Conservation (phyloP, 2,888 invertebrate genomes). For the Drosophila demipolita region DNA sequence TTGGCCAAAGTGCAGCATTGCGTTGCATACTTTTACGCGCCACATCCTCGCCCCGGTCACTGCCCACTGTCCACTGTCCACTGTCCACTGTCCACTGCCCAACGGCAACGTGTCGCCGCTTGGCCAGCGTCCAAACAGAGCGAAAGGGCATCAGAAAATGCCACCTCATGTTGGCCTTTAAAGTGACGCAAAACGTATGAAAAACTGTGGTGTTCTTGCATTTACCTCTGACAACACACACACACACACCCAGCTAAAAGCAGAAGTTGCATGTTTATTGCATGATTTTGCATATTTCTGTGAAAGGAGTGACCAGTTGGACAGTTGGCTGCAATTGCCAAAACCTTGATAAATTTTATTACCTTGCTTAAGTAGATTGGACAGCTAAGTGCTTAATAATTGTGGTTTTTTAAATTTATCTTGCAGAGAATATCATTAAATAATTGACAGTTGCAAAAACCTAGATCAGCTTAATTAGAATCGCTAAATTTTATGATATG, state of each 20-base stretch:
- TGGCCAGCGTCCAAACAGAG: constrained; percentile 62
- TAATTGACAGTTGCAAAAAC: background rate
- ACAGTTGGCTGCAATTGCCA: constrained; percentile 22
- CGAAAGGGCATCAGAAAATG: constrained; percentile 40
- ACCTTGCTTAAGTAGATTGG: constrained; percentile 5
- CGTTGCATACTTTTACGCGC: constrained; percentile 58
- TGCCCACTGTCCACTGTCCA: background rate
- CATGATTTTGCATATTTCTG: constrained; percentile 58
- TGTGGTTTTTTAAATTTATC: background rate
- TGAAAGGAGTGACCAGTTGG: constrained; percentile 36
- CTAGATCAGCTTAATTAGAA: background rate
- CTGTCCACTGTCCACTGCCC: background rate
- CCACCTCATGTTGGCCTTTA: constrained; percentile 40
- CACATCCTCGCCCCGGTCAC: constrained; percentile 21
- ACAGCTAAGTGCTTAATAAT: background rate
- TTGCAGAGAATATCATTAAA: background rate
- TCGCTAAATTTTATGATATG: background rate
- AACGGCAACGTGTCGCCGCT: constrained; percentile 6
- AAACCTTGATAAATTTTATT: constrained; percentile 46
- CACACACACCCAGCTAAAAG: constrained; percentile 3
- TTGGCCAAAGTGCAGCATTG: constrained; percentile 74
- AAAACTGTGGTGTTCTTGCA: constrained; percentile 41
- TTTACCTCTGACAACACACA: constrained; percentile 26
- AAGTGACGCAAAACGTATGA: constrained; percentile 66
- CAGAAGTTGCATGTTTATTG: constrained; percentile 60